Evolutionary conservation across 2,113 vertebrate species (phyloP), one percentile per base, ranked within the genome.

Genomic region (Cynocephalus volans): DNA sequence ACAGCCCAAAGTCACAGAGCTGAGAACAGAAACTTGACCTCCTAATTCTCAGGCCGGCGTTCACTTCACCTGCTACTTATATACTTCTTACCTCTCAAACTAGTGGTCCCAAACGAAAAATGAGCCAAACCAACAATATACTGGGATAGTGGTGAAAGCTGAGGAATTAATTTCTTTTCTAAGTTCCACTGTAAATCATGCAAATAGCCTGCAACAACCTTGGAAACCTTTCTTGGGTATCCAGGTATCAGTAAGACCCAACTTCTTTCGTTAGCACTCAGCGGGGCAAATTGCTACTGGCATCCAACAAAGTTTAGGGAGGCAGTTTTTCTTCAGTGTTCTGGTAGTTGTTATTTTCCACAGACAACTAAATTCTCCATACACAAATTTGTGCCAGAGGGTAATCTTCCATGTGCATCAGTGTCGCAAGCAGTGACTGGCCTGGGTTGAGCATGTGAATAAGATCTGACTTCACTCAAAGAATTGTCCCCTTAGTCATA

Each of bases 261-360:
- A 11, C 23, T 93, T 76, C 58, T 90, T 95, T 89, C 41, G 36
- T 90, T 76, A 93, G 75, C 33, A 14, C 36, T 93, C 41, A 60
- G 5, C 48, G 36, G 50, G 24, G 17, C 48, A 93, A 93, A 73
- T 81, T 75, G 60, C 17, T 86, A 54, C 36, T 84, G 93, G 93
- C 3, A 0, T 72, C 26, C 54, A 89, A 56, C 36, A 54, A 73
- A 76, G 45, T 93, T 86, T 84, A 84, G 95, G 81, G 88, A 96
- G 23, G 80, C 54, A 85, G 31, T 87, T 97, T 96, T 90, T 76
- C 81, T 83, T 72, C 67, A 58, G 83, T 93, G 50, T 88, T 45
- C 73, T 92, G 45, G 26, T 92, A 54, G 67, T 85, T 97, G 97
- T 97, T 97, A 96, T 98, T 98, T 98, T 98, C 98, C 98, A 98